phyloP scores from a whole-genome alignment of 2,797 vertebrate species.

The Helicolenus hilgendorfi region DNA sequence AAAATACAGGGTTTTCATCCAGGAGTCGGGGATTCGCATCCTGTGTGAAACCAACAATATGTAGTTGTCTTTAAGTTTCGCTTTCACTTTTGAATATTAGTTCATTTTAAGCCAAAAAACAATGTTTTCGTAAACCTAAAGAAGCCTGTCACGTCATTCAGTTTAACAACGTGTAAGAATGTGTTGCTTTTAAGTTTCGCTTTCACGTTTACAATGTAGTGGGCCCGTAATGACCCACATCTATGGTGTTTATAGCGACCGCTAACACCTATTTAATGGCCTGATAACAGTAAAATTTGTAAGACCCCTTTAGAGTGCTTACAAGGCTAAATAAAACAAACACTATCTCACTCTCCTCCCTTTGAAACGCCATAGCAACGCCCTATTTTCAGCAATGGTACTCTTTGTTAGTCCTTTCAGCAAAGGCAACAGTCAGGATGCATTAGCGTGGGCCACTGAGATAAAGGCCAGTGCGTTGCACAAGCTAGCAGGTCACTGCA shows the following conservation, averaged over 20 bases:
- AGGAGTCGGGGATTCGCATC: no score
- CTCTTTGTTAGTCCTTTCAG: constrained; percentile 56
- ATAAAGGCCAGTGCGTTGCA: constrained; percentile 70
- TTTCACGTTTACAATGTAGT: no score
- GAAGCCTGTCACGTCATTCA: no score
- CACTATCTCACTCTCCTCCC: not conserved
- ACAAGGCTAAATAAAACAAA: not conserved
- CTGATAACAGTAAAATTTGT: not conserved
- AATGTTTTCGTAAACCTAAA: no score
- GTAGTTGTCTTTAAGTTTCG: no score
- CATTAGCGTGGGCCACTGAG: constrained; percentile 53
- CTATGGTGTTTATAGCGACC: not conserved
- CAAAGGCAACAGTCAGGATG: constrained; percentile 58
- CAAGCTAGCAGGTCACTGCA: constrained; percentile 48
- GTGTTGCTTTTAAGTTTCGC: no score
- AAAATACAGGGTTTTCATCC: no score
- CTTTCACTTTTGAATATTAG: no score
- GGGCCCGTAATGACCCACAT: not conserved
- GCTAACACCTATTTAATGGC: not conserved
- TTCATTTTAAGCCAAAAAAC: no score
- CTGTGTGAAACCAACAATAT: no score
- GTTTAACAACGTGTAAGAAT: no score
- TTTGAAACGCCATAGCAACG: not conserved
- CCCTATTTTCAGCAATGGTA: constrained; percentile 32
- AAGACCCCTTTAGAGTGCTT: not conserved